These are phyloP conservation scores for Abscondita cerata DNA, from an alignment of 2,888 invertebrate species.

Conservation along the genomic window DNA sequence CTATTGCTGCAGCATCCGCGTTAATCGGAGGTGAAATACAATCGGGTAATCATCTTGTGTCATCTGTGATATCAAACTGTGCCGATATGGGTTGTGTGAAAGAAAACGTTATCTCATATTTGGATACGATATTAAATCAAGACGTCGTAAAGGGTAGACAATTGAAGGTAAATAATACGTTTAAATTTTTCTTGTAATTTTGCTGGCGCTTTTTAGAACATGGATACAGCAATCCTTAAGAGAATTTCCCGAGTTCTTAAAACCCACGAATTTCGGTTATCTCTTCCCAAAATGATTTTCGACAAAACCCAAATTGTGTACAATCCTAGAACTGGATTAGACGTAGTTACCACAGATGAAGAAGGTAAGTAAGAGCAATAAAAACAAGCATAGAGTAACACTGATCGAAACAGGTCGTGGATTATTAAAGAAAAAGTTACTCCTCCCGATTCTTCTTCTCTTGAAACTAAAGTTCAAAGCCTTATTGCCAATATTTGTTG, in stretches of 20 bases:
- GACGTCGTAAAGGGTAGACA: slow-evolving; percentile 62
- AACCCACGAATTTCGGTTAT: slow-evolving; percentile 76
- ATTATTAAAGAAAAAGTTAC: slow-evolving; percentile 80
- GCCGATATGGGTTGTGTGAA: slow-evolving; percentile 77
- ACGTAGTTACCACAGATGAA: slow-evolving; percentile 62
- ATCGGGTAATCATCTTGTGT: slow-evolving; percentile 73
- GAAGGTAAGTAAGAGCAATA: slow-evolving; percentile 61
- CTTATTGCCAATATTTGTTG: slow-evolving; percentile 81
- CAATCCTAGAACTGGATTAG: slow-evolving; percentile 71
- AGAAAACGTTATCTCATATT: slow-evolving; percentile 76
- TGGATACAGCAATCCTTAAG: slow-evolving; percentile 78
- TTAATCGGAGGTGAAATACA: slow-evolving; percentile 63
- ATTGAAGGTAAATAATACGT: slow-evolving; percentile 56
- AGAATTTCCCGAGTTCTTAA: slow-evolving; percentile 74
- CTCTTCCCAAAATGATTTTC: slow-evolving; percentile 75
- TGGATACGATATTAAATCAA: slow-evolving; percentile 74
- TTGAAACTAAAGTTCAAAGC: slow-evolving; percentile 86
- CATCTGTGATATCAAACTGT: slow-evolving; percentile 76
- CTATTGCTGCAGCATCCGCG: slow-evolving; percentile 61
- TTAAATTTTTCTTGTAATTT: no score
- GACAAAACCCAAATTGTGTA: slow-evolving; percentile 72
- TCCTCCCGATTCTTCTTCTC: slow-evolving; percentile 78
- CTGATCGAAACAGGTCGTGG: slow-evolving; percentile 69
- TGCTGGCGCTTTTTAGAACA: slow-evolving; percentile 64
- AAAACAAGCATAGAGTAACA: background rate